These are phyloP conservation scores for Hybos culiciformis DNA, from an alignment of 2,888 invertebrate species.

Conservation along the genomic window DNA sequence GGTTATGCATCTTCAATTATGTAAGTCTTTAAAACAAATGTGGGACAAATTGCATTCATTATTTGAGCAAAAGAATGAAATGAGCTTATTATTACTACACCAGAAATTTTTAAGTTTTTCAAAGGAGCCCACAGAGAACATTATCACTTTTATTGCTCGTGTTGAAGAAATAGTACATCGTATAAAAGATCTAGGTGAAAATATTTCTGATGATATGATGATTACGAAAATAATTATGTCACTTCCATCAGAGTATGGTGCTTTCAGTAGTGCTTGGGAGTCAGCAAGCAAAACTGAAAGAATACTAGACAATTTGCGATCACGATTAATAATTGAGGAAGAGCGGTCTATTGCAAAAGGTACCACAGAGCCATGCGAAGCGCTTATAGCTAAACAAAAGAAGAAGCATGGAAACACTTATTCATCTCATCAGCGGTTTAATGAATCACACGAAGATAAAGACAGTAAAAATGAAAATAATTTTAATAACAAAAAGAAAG, in stretches of 20 bases:
- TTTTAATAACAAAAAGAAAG: background rate
- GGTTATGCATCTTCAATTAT: background rate
- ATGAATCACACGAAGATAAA: too few relatives aligned
- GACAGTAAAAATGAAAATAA: background rate
- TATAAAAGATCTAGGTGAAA: background rate
- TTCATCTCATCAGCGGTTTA: too few relatives aligned
- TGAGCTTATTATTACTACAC: background rate
- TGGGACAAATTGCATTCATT: background rate
- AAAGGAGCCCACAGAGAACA: background rate
- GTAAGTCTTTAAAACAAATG: background rate
- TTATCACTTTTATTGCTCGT: background rate
- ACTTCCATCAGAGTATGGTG: background rate
- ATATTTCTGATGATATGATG: background rate
- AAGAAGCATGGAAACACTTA: background rate
- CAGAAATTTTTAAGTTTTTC: background rate
- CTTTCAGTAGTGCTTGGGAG: background rate
- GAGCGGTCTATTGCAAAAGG: background rate
- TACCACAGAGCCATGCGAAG: background rate
- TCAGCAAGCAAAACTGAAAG: background rate
- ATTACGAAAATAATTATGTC: background rate
- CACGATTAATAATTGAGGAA: background rate
- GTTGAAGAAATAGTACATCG: background rate
- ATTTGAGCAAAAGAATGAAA: background rate
- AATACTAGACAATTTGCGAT: background rate
- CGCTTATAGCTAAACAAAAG: background rate